Evolutionary conservation across 2,888 invertebrate species (phyloP), one percentile per base, ranked within the genome.

Genomic region (Automeris io): DNA sequence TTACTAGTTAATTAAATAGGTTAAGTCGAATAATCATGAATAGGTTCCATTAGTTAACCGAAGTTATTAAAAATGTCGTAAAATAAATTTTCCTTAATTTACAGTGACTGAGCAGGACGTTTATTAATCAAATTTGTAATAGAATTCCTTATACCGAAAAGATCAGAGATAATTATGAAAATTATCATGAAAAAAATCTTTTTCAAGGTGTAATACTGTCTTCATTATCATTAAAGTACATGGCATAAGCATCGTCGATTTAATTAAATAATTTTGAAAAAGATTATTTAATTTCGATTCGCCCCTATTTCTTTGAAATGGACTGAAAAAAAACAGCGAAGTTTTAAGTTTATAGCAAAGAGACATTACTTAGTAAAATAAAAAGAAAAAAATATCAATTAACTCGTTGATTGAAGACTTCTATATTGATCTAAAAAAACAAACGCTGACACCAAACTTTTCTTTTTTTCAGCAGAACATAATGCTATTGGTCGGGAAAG

Each of bases 101-200:
- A 38, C 25, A 13, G 38, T 33, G 18, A 33, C 38, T 26, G 18
- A 39, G 26, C 26, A 26, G n/a, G 33, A 18, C 26, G 33, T 21
- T 26, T 21, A 34, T 39, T 33, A 33, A 33, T 37, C 23, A 37
- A 37, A 37, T 24, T 37, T 37, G 32, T 32, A 29, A 21, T n/a
- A n/a, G n/a, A n/a, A n/a, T n/a, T 7, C 22, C 32, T 32, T 18
- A 32, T 37, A 24, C 8, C 33, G 33, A 12, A 18, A n/a, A 32
- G 33, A 37, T 33, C 24, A 33, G 32, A 37, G 24, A 23, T 31
- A 37, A 18, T 37, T 21, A 18, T 22, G 18, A 26, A 18, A 8
- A 35, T 37, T 35, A 22, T 37, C 21, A 5, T 22, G 13, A 13
- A 5, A 33, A 33, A 22, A 22, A 13, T n/a, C 12, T n/a, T 22